Conservation (phyloP, 2,797 vertebrate genomes). For the Ceryle rudis region DNA sequence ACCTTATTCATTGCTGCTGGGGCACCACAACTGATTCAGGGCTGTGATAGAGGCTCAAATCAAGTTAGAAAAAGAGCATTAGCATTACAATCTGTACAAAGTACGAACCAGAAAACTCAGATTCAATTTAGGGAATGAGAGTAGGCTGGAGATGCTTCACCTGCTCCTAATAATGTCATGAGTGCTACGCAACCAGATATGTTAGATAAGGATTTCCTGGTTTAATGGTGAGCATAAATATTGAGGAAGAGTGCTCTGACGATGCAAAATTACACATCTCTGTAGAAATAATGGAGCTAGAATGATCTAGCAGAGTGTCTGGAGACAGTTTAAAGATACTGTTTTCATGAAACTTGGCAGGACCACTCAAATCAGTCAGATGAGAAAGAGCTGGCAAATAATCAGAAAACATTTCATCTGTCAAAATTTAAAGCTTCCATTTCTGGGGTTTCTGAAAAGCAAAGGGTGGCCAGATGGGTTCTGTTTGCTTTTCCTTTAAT, state of each 20-base stretch:
- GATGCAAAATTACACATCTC: slow-evolving; percentile 14
- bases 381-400: neutral
- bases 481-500: slow-evolving; percentile 28
- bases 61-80: slow-evolving; percentile 12
- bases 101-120: slow-evolving; percentile 24
- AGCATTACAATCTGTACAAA: slow-evolving; percentile 30
- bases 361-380: neutral
- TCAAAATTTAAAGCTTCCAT: slow-evolving; percentile 17
- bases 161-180: neutral
- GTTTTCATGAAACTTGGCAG: slow-evolving; percentile 29
- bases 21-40: slow-evolving; percentile 2
- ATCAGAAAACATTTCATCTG: neutral
- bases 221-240: slow-evolving; percentile 29
- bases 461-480: neutral
- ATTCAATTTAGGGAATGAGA: slow-evolving; percentile 5
- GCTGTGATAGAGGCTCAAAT: slow-evolving; percentile 28
- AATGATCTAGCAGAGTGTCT: neutral
- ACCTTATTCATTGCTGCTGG: slow-evolving; percentile 12
- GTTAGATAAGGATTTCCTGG: neutral
- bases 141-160: slow-evolving; percentile 11
- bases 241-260: neutral
- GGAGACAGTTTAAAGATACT: slow-evolving; percentile 6
- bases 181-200: neutral
- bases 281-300: slow-evolving; percentile 19
- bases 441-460: neutral